These are phyloP conservation scores for Phrynocephalus versicolor DNA, from an alignment of 2,113 vertebrate species.

Conservation along the genomic window DNA sequence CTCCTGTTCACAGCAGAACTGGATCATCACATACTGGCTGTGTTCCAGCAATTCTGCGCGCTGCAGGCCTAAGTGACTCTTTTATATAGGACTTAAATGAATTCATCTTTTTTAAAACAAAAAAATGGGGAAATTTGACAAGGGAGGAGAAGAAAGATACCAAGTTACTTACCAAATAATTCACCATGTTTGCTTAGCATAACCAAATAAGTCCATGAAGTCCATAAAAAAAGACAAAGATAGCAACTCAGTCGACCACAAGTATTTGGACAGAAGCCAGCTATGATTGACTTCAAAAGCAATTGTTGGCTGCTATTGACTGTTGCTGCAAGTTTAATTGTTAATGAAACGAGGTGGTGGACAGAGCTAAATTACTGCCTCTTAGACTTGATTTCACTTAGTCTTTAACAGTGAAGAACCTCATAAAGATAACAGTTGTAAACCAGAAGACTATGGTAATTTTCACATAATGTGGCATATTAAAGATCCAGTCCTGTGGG, in stretches of 20 bases:
- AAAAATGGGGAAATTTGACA: slow-evolving; percentile 37
- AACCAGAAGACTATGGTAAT: neutral
- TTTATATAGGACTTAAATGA: slow-evolving; percentile 51
- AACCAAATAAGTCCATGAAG: neutral
- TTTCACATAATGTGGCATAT: neutral
- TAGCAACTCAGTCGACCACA: neutral
- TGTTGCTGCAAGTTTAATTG: neutral
- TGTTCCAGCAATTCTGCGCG: slow-evolving; percentile 98
- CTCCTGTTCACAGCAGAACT: slow-evolving; percentile 97
- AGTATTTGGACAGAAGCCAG: neutral
- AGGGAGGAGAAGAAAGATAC: slow-evolving; percentile 39
- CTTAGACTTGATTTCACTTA: neutral
- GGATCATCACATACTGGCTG: slow-evolving; percentile 94
- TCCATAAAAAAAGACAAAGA: neutral
- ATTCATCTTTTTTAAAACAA: slow-evolving; percentile 35
- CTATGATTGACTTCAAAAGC: neutral
- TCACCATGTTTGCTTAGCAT: neutral
- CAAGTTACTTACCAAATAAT: neutral
- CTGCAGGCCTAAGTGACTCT: slow-evolving; percentile 84
- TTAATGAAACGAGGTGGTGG: neutral
- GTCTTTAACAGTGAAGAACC: neutral
- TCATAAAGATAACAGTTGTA: neutral
- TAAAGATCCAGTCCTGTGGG: neutral
- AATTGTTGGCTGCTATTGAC: neutral
- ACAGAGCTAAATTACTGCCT: neutral